phyloP scores from a whole-genome alignment of 2,797 vertebrate genomes.

The Masticophis lateralis region DNA sequence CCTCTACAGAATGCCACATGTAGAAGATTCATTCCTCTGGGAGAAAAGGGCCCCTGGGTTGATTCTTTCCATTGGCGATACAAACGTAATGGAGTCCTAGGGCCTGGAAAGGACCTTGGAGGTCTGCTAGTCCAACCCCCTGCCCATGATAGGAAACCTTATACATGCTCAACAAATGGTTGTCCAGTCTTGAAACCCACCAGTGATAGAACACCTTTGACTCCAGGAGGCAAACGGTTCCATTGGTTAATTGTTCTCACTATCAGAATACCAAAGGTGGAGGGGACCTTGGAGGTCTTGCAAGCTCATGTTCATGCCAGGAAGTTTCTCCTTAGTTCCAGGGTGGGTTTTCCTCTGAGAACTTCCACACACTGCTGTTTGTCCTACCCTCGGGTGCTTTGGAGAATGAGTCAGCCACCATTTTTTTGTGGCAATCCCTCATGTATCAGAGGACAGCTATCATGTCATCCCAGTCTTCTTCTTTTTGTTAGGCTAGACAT shows the following conservation, averaged over 20 bases:
- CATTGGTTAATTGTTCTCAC: background rate
- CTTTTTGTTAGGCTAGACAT: background rate
- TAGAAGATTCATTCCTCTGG: background rate
- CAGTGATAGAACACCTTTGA: background rate
- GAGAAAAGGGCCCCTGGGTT: background rate
- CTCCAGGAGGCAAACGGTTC: background rate
- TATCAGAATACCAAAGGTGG: background rate
- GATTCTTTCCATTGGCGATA: background rate
- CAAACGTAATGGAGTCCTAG: background rate
- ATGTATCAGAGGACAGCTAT: background rate
- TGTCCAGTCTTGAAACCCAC: background rate
- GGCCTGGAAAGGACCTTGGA: background rate
- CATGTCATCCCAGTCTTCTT: background rate
- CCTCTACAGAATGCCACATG: background rate
- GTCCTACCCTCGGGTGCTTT: background rate
- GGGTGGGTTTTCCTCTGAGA: background rate
- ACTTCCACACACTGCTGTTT: background rate
- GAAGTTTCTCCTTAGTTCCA: too few relatives aligned
- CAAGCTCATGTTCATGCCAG: too few relatives aligned
- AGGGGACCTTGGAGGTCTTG: too few relatives aligned
- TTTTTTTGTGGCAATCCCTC: background rate
- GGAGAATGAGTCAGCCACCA: background rate
- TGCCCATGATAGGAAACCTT: too few relatives aligned
- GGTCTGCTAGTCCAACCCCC: background rate
- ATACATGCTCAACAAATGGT: too few relatives aligned